A percentile compares a stretch with the other conserved stretches of the same genome.
Conservation (phyloP, 1,140 invertebrate species). For the Drosophila chauvacae region DNA sequence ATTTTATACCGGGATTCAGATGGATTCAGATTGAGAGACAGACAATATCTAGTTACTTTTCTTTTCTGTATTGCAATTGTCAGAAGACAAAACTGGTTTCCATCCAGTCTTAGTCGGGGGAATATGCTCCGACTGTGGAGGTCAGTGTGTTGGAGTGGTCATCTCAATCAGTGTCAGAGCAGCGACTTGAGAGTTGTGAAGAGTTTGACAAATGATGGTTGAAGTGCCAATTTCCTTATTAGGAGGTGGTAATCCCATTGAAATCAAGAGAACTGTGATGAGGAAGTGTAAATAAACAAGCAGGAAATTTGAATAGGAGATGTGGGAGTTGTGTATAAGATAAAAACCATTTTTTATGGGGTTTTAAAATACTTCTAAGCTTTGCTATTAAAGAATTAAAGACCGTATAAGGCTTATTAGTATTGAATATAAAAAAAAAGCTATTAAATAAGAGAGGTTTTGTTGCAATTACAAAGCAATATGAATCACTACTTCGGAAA, state of each 20-base stretch:
- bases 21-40: neutral
- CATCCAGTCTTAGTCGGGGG: slow-evolving; percentile 2
- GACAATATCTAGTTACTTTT: slow-evolving; percentile 17
- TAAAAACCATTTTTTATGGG: neutral
- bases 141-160: slow-evolving; percentile 27
- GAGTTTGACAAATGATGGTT: slow-evolving; percentile 59
- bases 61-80: slow-evolving; percentile 22
- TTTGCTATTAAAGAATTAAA: neutral
- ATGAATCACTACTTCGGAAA: neutral
- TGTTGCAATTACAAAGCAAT: neutral
- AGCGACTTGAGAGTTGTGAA: slow-evolving; percentile 28
- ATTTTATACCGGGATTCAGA: slow-evolving; percentile 5
- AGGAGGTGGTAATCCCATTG: slow-evolving; percentile 17
- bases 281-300: slow-evolving; percentile 17
- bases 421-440: neutral
- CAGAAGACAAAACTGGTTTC: slow-evolving; percentile 17
- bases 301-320: slow-evolving; percentile 1
- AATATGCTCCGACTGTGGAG: slow-evolving; percentile 6
- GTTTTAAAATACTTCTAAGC: neutral
- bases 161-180: slow-evolving; percentile 47
- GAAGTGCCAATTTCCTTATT: slow-evolving; percentile 63
- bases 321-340: slow-evolving; percentile 1
- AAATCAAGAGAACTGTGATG: neutral
- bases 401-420: neutral
- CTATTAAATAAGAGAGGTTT: neutral